These are phyloP conservation scores for Mastomys coucha DNA, from an alignment of 2,113 vertebrate genomes.

Conservation along the genomic window DNA sequence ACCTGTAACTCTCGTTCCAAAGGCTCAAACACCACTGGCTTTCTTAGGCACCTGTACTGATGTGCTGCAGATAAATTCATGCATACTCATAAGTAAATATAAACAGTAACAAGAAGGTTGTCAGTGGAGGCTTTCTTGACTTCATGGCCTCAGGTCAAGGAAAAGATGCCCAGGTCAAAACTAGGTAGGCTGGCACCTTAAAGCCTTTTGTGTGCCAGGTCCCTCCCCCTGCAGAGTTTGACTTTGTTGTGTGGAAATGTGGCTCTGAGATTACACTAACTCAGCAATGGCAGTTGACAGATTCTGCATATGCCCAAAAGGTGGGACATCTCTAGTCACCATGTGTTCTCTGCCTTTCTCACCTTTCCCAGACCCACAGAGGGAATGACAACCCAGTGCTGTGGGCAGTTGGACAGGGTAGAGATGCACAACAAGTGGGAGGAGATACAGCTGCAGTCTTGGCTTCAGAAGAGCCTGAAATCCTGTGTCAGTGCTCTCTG, in stretches of 20 bases:
- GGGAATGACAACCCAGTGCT: neutral
- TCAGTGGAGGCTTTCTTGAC: too few relatives aligned
- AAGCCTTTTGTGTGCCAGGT: neutral
- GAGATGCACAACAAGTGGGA: neutral
- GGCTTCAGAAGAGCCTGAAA: neutral
- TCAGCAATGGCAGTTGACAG: neutral
- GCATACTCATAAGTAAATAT: neutral
- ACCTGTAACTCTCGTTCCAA: neutral
- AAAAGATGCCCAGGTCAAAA: neutral
- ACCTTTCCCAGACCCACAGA: neutral
- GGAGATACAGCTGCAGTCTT: neutral
- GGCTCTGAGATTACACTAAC: neutral
- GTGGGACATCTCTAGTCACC: neutral
- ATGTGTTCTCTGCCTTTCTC: accelerated
- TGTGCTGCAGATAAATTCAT: neutral
- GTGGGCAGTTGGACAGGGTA: neutral
- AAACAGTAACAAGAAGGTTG: neutral
- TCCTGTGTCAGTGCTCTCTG: accelerated
- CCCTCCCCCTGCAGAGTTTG: neutral
- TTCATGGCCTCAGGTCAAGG: neutral
- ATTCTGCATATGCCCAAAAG: neutral
- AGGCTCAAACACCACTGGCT: too few relatives aligned
- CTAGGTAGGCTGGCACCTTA: neutral
- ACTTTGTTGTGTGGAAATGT: neutral
- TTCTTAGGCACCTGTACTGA: neutral